Base-by-base conservation (phyloP, 2,888 invertebrate species). In the Drosophila neutralis region DNA sequence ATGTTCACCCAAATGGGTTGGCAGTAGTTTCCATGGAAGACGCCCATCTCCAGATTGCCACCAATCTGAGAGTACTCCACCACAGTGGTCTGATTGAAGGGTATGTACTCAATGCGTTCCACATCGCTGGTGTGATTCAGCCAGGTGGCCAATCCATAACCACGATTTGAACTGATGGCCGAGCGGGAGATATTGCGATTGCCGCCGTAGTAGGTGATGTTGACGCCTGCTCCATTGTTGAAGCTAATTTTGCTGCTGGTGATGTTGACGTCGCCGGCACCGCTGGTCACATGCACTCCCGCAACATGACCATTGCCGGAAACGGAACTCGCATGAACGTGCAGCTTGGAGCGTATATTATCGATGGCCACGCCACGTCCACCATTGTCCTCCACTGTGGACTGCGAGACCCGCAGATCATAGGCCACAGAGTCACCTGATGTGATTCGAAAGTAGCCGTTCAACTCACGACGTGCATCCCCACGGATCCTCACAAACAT, bases 321-420 rank as follows among this genome's bases (percentile, higher is more conserved):
- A 58, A 99, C 95, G 0, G 96, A 95, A 15, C 96, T 96, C 45
- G 96, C 95, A 88, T 97, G 96, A 57, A 99, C 94, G 91, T 97
- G 96, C n/a, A 98, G 93, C 91, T 96, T 97, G 21, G 98, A 98
- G 89, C 98, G 95, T 64, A 99, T 94, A 92, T 98, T 98, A 92
- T 98, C 98, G 18, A 97, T 95, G n/a, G 95, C 97, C 59, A 99
- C 95, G n/a, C 99, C 99, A 91, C 98, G 95, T 0, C 99, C 99
- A 81, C 96, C 96, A 93, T 99, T 99, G 91, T 97, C 96, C 3
- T 96, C 95, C 69, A 99, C 95, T 40, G 96, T 95, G 2, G 97
- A 97, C 87, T 97, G 96, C 0, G 96, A 96, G 24, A 99, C 95
- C 87, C 97, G 97, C 63, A 99, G 94, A 92, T 99, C 98, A 91